Evolutionary conservation across 2,888 invertebrate species (phyloP).

Genomic region (Lypha dubia): DNA sequence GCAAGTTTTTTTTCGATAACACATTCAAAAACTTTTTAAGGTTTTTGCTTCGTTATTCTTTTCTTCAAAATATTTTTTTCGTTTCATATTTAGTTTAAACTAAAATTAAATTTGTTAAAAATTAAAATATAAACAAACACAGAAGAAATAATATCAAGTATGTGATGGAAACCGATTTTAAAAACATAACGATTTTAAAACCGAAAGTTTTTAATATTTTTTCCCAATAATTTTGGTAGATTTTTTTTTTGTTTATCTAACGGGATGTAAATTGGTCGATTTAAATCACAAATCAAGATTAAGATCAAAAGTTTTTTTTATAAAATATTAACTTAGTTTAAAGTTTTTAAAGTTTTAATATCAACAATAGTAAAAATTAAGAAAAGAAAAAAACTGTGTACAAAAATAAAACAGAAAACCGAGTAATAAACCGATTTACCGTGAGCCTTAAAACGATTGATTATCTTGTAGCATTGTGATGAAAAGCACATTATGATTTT

Average conservation of each 20-base stretch:
- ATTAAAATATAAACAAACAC: conserved; percentile 12
- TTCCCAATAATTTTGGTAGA: too few species aligned
- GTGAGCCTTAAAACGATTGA: conserved; percentile 30
- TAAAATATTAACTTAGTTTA: conserved; percentile 49
- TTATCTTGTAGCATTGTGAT: conserved; percentile 54
- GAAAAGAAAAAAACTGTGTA: conserved; percentile 27
- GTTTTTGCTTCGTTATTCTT: conserved; percentile 33
- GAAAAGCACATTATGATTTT: conserved; percentile 6
- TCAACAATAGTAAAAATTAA: conserved; percentile 48
- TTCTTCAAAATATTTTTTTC: conserved; percentile 44
- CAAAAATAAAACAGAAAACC: conserved; percentile 30
- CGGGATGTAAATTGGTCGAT: too few species aligned
- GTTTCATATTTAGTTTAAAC: not conserved
- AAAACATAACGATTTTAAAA: not conserved
- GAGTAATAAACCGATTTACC: conserved; percentile 36
- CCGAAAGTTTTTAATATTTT: too few species aligned
- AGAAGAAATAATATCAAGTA: not conserved
- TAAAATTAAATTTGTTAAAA: conserved; percentile 26
- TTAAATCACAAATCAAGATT: conserved; percentile 26
- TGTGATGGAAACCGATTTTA: too few species aligned
- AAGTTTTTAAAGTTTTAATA: conserved; percentile 40
- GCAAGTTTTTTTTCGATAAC: conserved; percentile 49
- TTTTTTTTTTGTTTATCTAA: too few species aligned
- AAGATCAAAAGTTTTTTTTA: conserved; percentile 36
- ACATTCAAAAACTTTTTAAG: conserved; percentile 52